These are phyloP conservation scores for Cerastoderma edule DNA, from an alignment of 2,888 invertebrate species.

Conservation along the genomic window DNA sequence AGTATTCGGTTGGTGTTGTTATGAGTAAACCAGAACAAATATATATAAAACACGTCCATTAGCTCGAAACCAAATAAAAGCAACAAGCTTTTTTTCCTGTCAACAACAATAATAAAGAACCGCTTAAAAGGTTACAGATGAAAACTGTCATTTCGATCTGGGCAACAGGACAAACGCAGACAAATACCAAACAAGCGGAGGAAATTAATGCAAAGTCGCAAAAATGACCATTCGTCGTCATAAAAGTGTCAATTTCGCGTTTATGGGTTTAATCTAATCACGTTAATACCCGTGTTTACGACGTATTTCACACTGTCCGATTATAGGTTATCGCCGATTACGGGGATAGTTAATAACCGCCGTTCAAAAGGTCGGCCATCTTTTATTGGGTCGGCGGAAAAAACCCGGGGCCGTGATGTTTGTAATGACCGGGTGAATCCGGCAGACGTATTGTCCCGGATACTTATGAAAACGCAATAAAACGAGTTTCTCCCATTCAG, in stretches of 20 bases:
- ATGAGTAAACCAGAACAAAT: no score
- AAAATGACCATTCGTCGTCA: slow-evolving; percentile 22
- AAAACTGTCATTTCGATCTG: no score
- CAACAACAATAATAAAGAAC: no score
- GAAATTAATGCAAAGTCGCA: no score
- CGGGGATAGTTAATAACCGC: slow-evolving; percentile 7
- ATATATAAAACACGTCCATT: no score
- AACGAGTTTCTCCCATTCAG: slow-evolving; percentile 6
- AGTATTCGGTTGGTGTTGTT: no score
- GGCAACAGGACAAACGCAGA: no score
- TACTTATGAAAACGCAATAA: slow-evolving; percentile 26
- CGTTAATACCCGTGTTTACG: slow-evolving; percentile 19
- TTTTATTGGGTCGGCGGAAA: slow-evolving; percentile 10
- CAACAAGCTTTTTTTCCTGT: no score
- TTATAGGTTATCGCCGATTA: slow-evolving; percentile 16
- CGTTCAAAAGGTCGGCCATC: background rate
- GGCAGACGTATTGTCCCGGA: background rate
- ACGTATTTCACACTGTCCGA: slow-evolving; percentile 17
- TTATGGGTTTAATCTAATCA: slow-evolving; percentile 23
- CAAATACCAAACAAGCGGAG: no score
- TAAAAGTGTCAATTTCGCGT: slow-evolving; percentile 23
- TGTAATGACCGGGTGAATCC: slow-evolving; percentile 21
- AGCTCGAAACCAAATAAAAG: no score
- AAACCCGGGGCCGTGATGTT: slow-evolving; percentile 15
- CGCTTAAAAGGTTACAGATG: no score